Evolutionary conservation across 2,113 vertebrate species (phyloP).

Genomic region (Melanostigma gelatinosum): DNA sequence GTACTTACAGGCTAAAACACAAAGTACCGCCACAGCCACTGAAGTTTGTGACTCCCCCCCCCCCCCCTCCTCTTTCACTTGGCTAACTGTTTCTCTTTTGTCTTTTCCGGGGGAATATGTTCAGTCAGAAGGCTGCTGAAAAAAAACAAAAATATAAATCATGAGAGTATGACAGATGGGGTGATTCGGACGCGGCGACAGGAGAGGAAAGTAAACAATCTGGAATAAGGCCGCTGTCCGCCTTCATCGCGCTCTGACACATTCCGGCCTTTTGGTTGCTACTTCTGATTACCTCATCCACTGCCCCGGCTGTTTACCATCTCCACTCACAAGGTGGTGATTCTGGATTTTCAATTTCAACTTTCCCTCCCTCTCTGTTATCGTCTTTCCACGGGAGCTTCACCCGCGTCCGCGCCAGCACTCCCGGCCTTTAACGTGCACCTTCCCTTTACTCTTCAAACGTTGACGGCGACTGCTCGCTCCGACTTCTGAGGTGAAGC

Average conservation of each 20-base stretch:
- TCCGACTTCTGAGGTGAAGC: constrained; percentile 58
- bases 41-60: constrained; percentile 35
- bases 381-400: background rate
- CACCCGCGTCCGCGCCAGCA: background rate
- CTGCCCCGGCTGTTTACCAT: constrained; percentile 45
- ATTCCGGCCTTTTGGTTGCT: constrained; percentile 70
- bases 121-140: constrained; percentile 40
- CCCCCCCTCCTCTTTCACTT: constrained; percentile 24
- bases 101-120: constrained; percentile 43
- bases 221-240: constrained; percentile 22
- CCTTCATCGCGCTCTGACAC: constrained; percentile 65
- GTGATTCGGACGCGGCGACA: constrained; percentile 45
- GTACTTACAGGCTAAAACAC: constrained; percentile 57
- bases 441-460: constrained; percentile 37
- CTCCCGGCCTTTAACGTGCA: constrained; percentile 9
- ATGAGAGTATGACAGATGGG: constrained; percentile 61
- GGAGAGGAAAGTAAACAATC: constrained; percentile 53
- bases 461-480: constrained; percentile 29
- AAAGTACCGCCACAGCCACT: constrained; percentile 64
- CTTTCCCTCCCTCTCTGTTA: constrained; percentile 28
- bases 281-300: constrained; percentile 64
- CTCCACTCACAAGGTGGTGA: constrained; percentile 55
- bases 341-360: constrained; percentile 69
- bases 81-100: constrained; percentile 49
- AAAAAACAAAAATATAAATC: constrained; percentile 2